Percentiles rank a stretch among this genome's conserved stretches.
Conservation (phyloP, 1,140 invertebrate genomes). For the Hestina assimilis region DNA sequence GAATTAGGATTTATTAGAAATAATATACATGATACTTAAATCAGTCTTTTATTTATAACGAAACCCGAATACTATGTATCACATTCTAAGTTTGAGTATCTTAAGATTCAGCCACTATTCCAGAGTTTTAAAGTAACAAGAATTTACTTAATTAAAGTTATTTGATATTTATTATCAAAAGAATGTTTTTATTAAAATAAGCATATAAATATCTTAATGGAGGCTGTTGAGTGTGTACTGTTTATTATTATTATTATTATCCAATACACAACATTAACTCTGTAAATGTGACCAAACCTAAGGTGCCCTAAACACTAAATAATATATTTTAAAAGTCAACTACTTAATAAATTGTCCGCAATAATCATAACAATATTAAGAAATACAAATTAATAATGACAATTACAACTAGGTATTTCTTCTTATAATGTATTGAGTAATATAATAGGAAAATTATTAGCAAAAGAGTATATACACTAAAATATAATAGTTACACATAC, state of each 20-base stretch:
- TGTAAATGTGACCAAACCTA: not conserved
- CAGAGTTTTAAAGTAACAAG: not conserved
- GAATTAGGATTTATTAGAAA: not conserved
- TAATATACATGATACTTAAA: conserved; percentile 1
- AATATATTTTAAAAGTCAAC: not conserved
- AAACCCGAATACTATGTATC: not conserved
- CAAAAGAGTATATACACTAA: no score
- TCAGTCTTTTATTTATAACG: conserved; percentile 6
- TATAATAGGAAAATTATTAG: no score
- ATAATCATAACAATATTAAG: not conserved
- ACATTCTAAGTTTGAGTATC: not conserved
- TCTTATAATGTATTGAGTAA: no score
- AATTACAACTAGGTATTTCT: no score
- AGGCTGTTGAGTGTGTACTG: no score
- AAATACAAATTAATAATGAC: no score
- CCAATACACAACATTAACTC: no score
- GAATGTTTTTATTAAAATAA: no score
- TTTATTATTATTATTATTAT: no score
- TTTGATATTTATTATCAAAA: no score
- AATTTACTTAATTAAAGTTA: not conserved
- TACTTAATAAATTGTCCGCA: not conserved
- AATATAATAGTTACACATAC: no score
- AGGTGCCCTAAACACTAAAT: not conserved
- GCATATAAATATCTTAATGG: no score
- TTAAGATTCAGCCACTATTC: not conserved